Evolutionary conservation across 2,888 invertebrate genomes (phyloP), one percentile per base, ranked within the genome.

Genomic region (Andrena dorsata): DNA sequence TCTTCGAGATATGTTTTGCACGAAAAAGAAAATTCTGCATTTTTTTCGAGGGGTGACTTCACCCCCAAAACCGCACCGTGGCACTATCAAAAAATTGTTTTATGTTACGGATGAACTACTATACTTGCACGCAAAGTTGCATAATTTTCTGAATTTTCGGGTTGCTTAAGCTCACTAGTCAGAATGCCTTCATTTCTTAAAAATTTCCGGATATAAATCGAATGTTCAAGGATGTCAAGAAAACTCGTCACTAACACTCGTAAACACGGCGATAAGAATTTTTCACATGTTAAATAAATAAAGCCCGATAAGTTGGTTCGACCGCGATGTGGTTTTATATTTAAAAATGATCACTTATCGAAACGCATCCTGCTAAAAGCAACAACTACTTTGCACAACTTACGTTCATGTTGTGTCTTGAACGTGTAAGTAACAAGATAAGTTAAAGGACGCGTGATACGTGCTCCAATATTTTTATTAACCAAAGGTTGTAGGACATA

Each of bases 341-440:
- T 74, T 64, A 60, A 75, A 79, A 70, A 60, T 13, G 65, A 58
- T 30, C 26, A 23, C 58, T 70, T 76, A 76, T 76, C 73, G 26
- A 51, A 5, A 10, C 6, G 49, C 32, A 53, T 68, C 73, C 69
- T 73, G 53, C 71, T 72, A 58, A 76, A 72, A 23, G 32, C 13
- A 49, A 49, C 60, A 75, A 53, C 23, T 76, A 71, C 32, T 16
- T 47, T 76, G 76, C 41, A 4, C 16, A 10, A 23, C 3, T 63
- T 61, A 49, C 6, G 20, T 23, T 76, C 49, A 53, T 80, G 79
- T 84, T 82, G 47, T 74, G 82, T 78, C 76, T 76, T 35, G 20
- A 23, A n/a, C 35, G 56, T 63, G 49, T 49, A 73, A 76, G 76
- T 74, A 83, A 83, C 51, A 70, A 74, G 79, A 83, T 83, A 83